Evolutionary conservation across 2,113 vertebrate species (phyloP), one percentile per base, ranked within the genome.

Genomic region (Pipa parva): DNA sequence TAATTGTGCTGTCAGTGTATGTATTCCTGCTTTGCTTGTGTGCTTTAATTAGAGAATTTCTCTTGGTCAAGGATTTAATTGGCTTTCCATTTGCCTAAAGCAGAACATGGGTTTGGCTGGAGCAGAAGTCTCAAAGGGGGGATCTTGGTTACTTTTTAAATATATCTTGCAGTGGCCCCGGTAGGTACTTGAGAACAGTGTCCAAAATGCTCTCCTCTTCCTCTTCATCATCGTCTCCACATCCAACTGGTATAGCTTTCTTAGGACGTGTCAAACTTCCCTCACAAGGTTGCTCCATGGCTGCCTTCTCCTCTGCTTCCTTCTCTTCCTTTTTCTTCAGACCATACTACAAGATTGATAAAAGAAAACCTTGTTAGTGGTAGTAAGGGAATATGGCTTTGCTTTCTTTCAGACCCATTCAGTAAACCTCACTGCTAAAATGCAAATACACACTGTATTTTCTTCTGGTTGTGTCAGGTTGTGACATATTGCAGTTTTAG

Each of bases 251-350:
- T 78, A 99, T 95, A 0, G 97, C 95, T 78, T 97, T 98, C 83
- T 99, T 99, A 26, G 93, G 95, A 17, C 97, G 91, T 0, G 95
- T 99, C 84, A 99, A 85, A 2, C 95, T 98, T 1, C 97, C 97
- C 78, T 97, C 95, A 0, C 95, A 97, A 0, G 95, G 92, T 83
- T 98, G 95, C 74, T 99, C 97, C 87, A 99, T 88, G 0, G 97
- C 97, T 0, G 97, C 95, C 73, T 98, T 98, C 82, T 98, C 95
- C 79, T 98, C 97, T 0, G 97, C 97, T 73, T 99, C 97, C 68
- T 97, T 98, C 83, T 99, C 97, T 72, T 99, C 97, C 68, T 98
- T 98, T 86, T 98, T 98, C 90, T 98, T 99, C 83, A 99, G 85
- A 50, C 97, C 97, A 0, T 99, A 99, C 97, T 98, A 75, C 0